Evolutionary conservation across 35 echinoderm and acorn worm genomes (phyloP).

Genomic region (Apostichopus californicus): DNA sequence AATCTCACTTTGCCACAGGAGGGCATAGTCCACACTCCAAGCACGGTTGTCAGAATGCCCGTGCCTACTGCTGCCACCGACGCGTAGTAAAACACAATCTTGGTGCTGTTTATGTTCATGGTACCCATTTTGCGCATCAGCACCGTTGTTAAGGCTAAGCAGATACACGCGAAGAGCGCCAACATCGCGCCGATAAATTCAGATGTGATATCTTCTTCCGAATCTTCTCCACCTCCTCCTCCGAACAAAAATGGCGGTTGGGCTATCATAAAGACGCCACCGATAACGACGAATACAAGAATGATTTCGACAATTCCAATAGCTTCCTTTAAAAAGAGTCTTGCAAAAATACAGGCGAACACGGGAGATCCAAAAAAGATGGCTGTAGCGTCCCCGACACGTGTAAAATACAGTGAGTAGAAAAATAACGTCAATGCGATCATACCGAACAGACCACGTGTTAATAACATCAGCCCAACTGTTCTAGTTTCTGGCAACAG

Average conservation of each 20-base stretch:
- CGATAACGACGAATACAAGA: not conserved
- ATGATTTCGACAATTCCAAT: not conserved
- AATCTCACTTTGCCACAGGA: not conserved
- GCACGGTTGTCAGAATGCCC: not conserved
- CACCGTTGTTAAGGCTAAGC: not conserved
- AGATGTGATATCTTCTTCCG: not conserved
- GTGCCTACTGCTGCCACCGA: not conserved
- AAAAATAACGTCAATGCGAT: not conserved
- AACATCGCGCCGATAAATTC: not conserved
- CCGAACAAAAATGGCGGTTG: conserved; percentile 10
- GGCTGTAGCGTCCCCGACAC: not conserved
- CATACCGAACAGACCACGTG: conserved; percentile 1
- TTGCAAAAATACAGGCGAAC: not conserved
- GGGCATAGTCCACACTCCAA: conserved; percentile 1
- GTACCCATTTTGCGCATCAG: conserved; percentile 10
- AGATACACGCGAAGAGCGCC: not conserved
- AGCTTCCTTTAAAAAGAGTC: conserved; percentile 5
- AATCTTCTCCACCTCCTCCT: not conserved
- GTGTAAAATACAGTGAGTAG: not conserved
- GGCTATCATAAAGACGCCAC: not conserved
- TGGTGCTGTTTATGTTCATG: not conserved
- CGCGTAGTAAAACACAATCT: conserved; percentile 8
- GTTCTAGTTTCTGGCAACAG: not conserved
- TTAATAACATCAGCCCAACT: not conserved
- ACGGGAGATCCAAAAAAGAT: conserved; percentile 22